Conservation (phyloP, 2,888 invertebrate species). For the Leucoptera coffeella region DNA sequence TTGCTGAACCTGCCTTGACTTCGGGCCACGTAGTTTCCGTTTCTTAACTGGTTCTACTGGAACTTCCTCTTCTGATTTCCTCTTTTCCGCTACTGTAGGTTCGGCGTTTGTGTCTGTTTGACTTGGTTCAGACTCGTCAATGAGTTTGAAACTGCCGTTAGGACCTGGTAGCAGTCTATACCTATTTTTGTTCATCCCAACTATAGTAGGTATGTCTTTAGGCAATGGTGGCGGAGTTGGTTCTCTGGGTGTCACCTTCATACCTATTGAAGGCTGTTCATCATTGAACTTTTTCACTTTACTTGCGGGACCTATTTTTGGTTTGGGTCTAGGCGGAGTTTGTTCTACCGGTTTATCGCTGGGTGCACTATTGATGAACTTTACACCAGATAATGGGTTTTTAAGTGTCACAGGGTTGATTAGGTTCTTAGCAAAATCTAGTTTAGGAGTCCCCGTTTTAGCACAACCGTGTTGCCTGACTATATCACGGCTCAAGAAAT, state of each 20-base stretch:
- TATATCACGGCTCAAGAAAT: constrained; percentile 34
- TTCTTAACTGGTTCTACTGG: neutral
- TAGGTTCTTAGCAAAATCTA: constrained; percentile 13
- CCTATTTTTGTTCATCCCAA: constrained; percentile 22
- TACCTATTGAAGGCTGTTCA: constrained; percentile 7
- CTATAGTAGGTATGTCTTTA: constrained; percentile 16
- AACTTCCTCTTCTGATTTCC: neutral
- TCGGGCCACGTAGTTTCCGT: constrained; percentile 3
- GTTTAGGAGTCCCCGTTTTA: constrained; percentile 25
- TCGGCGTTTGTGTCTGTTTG: neutral
- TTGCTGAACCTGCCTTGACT: constrained; percentile 10
- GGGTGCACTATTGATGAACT: constrained; percentile 28
- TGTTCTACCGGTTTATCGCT: constrained; percentile 9
- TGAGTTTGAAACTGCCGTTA: constrained; percentile 29
- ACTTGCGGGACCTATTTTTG: constrained; percentile 35
- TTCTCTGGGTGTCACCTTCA: constrained; percentile 7
- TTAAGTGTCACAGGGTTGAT: constrained; percentile 18
- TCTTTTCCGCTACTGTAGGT: neutral
- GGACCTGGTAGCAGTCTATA: constrained; percentile 36
- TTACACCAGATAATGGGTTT: constrained; percentile 17
- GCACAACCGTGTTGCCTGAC: constrained; percentile 35
- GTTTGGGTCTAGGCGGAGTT: constrained; percentile 14
- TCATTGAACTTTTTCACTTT: constrained; percentile 14
- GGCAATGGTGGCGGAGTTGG: constrained; percentile 4
- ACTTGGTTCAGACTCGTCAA: constrained; percentile 15